These are phyloP conservation scores for Notothenia coriiceps DNA, from an alignment of 2,113 vertebrate genomes.

Conservation along the genomic window DNA sequence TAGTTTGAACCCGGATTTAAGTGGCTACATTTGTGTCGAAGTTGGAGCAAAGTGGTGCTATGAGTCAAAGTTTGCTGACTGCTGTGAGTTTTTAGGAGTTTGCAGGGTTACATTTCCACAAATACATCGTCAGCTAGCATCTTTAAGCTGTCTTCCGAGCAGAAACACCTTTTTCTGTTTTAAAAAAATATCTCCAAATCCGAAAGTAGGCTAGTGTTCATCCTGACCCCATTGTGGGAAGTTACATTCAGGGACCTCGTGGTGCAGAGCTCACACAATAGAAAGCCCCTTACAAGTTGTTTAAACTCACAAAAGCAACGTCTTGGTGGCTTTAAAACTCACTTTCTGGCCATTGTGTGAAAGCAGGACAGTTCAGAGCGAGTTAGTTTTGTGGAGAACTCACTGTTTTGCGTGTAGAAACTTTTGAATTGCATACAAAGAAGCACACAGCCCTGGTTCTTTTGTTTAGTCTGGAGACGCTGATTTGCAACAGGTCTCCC, in stretches of 20 bases:
- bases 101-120: not conserved
- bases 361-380: not conserved
- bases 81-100: conserved; percentile 15
- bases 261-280: conserved; percentile 81
- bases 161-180: conserved; percentile 7
- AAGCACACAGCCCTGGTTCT: conserved; percentile 79
- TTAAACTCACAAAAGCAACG: conserved; percentile 30
- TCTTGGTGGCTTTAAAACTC: not conserved
- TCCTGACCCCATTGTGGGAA: conserved; percentile 82
- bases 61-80: conserved; percentile 26
- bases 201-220: conserved; percentile 62
- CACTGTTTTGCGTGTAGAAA: conserved; percentile 53
- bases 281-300: conserved; percentile 69
- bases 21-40: conserved; percentile 14
- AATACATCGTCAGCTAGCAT: not conserved
- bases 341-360: not conserved
- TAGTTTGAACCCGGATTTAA: not conserved
- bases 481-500: conserved; percentile 88
- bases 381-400: not conserved
- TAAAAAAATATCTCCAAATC: not conserved
- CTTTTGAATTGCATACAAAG: conserved; percentile 73
- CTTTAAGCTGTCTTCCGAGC: not conserved
- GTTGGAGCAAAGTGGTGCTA: not conserved
- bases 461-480: conserved; percentile 88
- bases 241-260: conserved; percentile 84